These are phyloP conservation scores for Typhlomys cinereus DNA, from an alignment of 2,113 vertebrate genomes.

Conservation along the genomic window DNA sequence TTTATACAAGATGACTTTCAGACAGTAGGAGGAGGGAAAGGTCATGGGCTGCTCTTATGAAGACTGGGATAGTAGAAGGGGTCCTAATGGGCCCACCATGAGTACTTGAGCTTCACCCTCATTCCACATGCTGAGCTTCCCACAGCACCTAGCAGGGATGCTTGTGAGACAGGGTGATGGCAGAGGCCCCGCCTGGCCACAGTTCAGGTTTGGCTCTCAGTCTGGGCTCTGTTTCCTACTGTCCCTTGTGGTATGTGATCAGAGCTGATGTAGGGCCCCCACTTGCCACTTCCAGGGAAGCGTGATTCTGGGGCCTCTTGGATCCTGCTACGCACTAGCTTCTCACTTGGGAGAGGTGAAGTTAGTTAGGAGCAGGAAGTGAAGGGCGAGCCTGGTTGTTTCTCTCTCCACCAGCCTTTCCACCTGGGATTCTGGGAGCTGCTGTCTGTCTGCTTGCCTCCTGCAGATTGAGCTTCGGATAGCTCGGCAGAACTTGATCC, in stretches of 20 bases:
- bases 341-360: neutral
- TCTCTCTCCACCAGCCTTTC: neutral
- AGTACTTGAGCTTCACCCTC: rapidly evolving
- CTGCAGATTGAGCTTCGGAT: constrained; percentile 31
- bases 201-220: neutral
- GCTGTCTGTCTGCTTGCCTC: neutral
- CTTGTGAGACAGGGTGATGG: rapidly evolving
- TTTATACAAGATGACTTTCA: neutral
- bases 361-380: neutral
- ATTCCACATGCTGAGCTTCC: neutral
- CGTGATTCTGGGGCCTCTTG: rapidly evolving
- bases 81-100: rapidly evolving
- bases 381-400: neutral
- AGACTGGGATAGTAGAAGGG: neutral
- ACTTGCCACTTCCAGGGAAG: neutral
- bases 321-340: neutral
- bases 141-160: rapidly evolving
- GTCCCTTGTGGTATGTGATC: neutral
- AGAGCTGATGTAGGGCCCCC: neutral
- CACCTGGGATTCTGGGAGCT: neutral
- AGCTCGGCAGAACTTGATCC: constrained; percentile 76
- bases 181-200: rapidly evolving
- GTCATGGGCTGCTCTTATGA: neutral
- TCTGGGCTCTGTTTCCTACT: neutral
- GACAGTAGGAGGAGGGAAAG: rapidly evolving